These are phyloP conservation scores for Scrobipalpa atriplicella DNA, from an alignment of 2,888 invertebrate genomes.

Conservation along the genomic window DNA sequence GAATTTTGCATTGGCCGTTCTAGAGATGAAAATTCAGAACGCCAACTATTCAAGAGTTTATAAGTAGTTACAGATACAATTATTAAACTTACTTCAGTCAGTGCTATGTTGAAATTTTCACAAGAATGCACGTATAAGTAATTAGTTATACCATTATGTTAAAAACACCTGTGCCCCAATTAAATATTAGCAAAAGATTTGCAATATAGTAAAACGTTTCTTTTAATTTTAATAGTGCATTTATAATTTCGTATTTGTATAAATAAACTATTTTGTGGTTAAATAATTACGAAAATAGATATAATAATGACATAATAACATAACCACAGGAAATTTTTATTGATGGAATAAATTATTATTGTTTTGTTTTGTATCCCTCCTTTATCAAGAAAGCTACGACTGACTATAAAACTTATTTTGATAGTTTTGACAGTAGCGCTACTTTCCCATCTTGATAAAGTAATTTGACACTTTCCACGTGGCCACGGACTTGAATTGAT, in stretches of 20 bases:
- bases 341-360: too few species aligned
- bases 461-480: constrained; percentile 25
- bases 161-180: constrained; percentile 16
- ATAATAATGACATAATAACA: too few species aligned
- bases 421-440: background rate
- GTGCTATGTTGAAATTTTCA: too few species aligned
- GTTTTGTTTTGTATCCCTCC: background rate
- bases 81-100: too few species aligned
- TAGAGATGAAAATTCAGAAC: too few species aligned
- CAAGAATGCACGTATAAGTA: background rate
- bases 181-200: background rate
- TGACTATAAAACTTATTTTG: background rate
- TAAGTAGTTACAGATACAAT: too few species aligned
- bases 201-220: background rate
- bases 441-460: background rate
- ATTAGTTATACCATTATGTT: background rate
- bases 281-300: background rate
- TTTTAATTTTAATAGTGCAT: background rate
- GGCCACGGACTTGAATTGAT: constrained; percentile 16
- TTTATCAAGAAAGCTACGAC: too few species aligned
- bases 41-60: too few species aligned
- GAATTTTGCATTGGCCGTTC: too few species aligned
- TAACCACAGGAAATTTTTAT: background rate
- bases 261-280: background rate
- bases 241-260: background rate